Evolutionary conservation across 2,888 invertebrate species (phyloP), one percentile per base, ranked within the genome.

Genomic region (Archips xylosteana): DNA sequence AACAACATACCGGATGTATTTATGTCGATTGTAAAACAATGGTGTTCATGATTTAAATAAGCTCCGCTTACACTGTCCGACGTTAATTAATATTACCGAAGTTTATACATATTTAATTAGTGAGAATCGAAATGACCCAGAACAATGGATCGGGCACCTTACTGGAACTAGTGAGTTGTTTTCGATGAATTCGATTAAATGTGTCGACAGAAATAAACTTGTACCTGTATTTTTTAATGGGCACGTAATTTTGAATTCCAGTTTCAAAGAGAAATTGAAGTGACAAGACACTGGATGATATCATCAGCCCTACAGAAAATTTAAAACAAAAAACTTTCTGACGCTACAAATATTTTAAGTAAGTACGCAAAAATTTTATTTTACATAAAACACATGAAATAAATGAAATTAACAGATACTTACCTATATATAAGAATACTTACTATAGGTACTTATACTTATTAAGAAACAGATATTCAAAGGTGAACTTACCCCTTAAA

Each of bases 61-160:
- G 78, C 78, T 79, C 77, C 75, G 49, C 75, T 74, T 72, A 78
- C 77, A 74, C 80, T 74, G 78, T 80, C 75, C 71, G 78, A 78
- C 80, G 81, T 74, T 76, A 78, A 77, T 79, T 78, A 75, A 86
- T 81, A 78, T 80, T 45, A 45, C 10, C 80, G 77, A 83, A 76
- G 75, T 74, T 12, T 45, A 82, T 87, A 86, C 86, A 88, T 88
- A 54, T 54, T 23, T 54, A 23, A 54, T 15, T 54, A 54, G 51
- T 54, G 15, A 13, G 49, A 49, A 49, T 49, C 49, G 49, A n/a
- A n/a, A 49, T 49, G 13, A 49, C 4, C 45, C 49, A 49, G 49
- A 49, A 49, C 49, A 49, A 49, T 49, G 49, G 49, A 10, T 45
- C n/a, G n/a, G 6, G 49, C 51, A 13, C 49, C n/a, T 54, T 9